Evolutionary conservation across 2,797 vertebrate genomes (phyloP), one percentile per base, ranked within the genome.

Genomic region (Cynodonichthys magdalenae): DNA sequence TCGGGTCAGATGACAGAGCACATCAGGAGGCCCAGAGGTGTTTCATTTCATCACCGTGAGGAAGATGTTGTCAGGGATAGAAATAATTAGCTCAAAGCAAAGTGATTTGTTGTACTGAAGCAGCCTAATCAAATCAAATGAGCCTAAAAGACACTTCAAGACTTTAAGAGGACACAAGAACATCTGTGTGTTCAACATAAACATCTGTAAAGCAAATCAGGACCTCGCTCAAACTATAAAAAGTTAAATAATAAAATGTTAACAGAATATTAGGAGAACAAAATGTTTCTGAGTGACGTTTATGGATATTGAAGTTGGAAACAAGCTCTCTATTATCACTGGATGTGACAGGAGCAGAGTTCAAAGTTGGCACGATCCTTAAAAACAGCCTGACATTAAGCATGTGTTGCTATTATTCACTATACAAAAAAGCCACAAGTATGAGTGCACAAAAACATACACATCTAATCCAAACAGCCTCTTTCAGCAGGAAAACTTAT

Each of bases 321-420:
- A 51, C 29, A 36, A 49, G 55, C 29, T 66, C 66, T 59, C 18
- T 65, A 42, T 79, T 71, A 81, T 69, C 46, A 54, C 39, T 58
- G 36, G 29, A 19, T 53, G 58, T 58, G 24, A 78, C 52, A 28
- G 8, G 54, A 34, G 17, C 66, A 72, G 53, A 69, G 63, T 39
- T 79, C 18, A 65, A 36, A 67, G 41, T 48, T 31, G 49, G 49
- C 39, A 48, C 42, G 46, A 53, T 42, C 68, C 58, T 57, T 55
- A 41, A 63, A 83, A 72, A 63, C n/a, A 75, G 39, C 49, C 49
- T 63, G 60, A 71, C 63, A 51, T 76, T 69, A 81, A 74, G 42
- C 65, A 71, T 44, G 57, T 24, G 50, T 31, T 36, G 47, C 64
- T 73, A 59, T 48, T 69, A 46, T 78, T 75, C 75, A 71, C 65